Evolutionary conservation across 2,888 invertebrate genomes (phyloP), one percentile per base, ranked within the genome.

Genomic region (Psococerastis gibbosa): DNA sequence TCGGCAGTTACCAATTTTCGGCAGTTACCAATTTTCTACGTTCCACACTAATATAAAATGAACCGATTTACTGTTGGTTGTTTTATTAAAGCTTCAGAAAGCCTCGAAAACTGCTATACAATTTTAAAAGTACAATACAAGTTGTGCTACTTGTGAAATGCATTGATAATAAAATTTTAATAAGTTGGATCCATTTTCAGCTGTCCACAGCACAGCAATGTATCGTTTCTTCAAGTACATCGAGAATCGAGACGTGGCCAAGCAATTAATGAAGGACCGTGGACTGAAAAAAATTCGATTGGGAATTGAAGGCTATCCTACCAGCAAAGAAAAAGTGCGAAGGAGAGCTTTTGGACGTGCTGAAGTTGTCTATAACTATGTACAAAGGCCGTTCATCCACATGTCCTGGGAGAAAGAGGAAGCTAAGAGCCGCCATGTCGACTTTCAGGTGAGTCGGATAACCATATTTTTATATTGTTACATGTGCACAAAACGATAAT

Each of bases 321-420:
- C 98, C 0, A 92, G 97, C 67, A 98, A 97, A 59, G 98, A 99
- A 60, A 99, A 98, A 60, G 81, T 98, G 1, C 91, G 92, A 63
- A 83, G 87, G 56, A 70, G 97, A 16, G 87, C 94, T 0, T 95
- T 95, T 2, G 91, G 91, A 0, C 69, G 94, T 3, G 84, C 94
- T 0, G 97, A 98, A 65, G 89, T 97, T 2, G 95, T 99, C 51
- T 99, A 99, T 67, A 98, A 97, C 65, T 99, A 99, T 61, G 97
- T 99, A 0, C 98, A 99, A 60, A 70, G 98, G 1, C 98, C 98
- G 0, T 99, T 99, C 63, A 87, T 99, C 43, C 92, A 95, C 58
- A 91, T 92, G 85, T 92, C 92, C 0, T 99, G 98, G 98, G 98
- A 99, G 60, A 99, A 99, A 56, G 98, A 99, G 57, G 98, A 99